Evolutionary conservation across 1,140 invertebrate genomes (phyloP), one percentile per base, ranked within the genome.

Genomic region (Ceratoteleas bidentatus): DNA sequence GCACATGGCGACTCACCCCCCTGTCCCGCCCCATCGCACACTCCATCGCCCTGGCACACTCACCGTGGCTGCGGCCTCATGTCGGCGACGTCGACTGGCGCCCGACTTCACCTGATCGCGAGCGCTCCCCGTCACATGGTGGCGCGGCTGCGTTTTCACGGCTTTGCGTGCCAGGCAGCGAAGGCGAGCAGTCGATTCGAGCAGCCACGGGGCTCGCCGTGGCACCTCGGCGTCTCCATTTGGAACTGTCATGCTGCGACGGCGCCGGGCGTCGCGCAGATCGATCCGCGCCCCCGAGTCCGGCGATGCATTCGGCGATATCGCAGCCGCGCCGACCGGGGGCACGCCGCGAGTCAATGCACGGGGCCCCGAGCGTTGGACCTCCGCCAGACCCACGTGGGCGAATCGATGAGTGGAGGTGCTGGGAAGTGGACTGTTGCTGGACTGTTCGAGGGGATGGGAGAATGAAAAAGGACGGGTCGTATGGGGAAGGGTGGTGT

Each of bases 161-260:
- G 38, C 24, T 52, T 80, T 52, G 60, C 64, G 52, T 34, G 24
- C 49, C 61, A 61, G 60, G 60, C 53, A 52, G 47, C 43, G 61
- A 68, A 47, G 24, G 56, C 65, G 53, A 75, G 65, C 58, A 64
- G 58, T 81, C 52, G 70, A 74, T 74, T 74, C 45, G 62, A 81
- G 73, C 62, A 77, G 68, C 38, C 62, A 74, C 78, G 70, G 78
- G 66, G 43, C 68, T 66, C 64, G 64, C 62, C 73, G 62, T 73
- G 54, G 74, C 74, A 74, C 80, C 73, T 73, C 68, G 80, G 68
- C 80, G 80, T 76, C 80, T 78, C 80, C 74, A 78, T 83, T 83
- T 74, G 74, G 69, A 83, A 83, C 80, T 83, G 80, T 68, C 73
- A 83, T 56, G 73, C 73, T 83, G 80, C 80, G 80, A 83, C 80